Base-by-base conservation (phyloP, 2,113 vertebrate species). In the Caloenas nicobarica region DNA sequence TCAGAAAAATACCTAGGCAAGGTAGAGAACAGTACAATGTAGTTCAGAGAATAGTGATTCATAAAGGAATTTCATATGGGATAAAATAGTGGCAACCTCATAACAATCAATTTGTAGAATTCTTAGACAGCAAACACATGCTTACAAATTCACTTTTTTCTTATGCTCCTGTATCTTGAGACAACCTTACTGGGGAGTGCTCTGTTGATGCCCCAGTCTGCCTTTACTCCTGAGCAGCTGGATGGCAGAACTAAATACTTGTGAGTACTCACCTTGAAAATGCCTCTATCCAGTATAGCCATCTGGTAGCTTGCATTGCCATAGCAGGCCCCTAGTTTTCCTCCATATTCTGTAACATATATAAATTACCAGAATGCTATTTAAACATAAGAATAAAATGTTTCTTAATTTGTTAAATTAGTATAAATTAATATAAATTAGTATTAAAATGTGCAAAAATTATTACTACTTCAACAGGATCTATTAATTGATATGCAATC, bases 121-220 rank as follows among this genome's bases (percentile, higher is more conserved):
- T 64, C 12, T 69, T 46, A 53, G 14, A 21, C 8, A 48, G 5
- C 4, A 53, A 24, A 72, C 9, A 48, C 18, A 46, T 46, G 44
- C 44, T 46, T 46, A 2, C 1, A 51, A 79, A 81, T 48, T 53
- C 8, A 28, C 2, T 28, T 36, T 61, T 62, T 61, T 21, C 5
- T 51, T 57, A 10, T 24, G 1, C 15, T 54, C 79, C 46, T 61
- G 1, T 36, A 7, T n/a, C 31, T 40, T 29, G 5, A 16, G 14
- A 4, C 3, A 77, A 17, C 16, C 7, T 7, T 21, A 28, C 4
- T 15, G 5, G 11, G 14, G 8, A n/a, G 3, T 58, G 9, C 2
- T 44, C 24, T 44, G 6, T 48, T 72, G 25, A 23, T 62, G 57
- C 64, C 11, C 8, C 9, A 60, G 31, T 4, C 4, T 89, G 11